Evolutionary conservation across 2,797 vertebrate genomes (phyloP), one percentile per base, ranked within the genome.

Genomic region (Clamator glandarius): DNA sequence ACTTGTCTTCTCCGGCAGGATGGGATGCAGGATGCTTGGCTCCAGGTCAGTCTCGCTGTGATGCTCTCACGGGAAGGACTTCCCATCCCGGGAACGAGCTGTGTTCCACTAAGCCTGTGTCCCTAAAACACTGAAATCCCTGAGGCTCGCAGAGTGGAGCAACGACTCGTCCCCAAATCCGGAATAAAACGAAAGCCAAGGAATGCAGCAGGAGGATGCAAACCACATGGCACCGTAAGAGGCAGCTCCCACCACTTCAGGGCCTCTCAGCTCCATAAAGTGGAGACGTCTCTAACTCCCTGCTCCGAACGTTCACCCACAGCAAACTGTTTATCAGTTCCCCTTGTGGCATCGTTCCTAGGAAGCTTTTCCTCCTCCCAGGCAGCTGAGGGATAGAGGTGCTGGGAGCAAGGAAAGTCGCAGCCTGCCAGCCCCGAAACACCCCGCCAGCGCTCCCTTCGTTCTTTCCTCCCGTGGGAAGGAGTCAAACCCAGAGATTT

Each of bases 261-360:
- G 1, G 69, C 26, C 76, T 36, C 28, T 15, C 9, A 44, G 41
- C 41, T 59, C 64, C 10, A 0, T 9, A 6, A 15, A 13, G 48
- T n/a, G 57, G 50, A 44, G 62, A 18, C 0, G 13, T 8, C 63
- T 8, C 15, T 1, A 48, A 35, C 33, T 61, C 62, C 82, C 39
- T 6, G 0, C 26, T 15, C 36, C 1, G 0, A 23, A 8, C 0
- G n/a, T n/a, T n/a, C n/a, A n/a, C n/a, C n/a, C n/a, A 11, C 12
- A 6, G 29, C 29, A 41, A 46, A 48, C 18, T 16, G 9, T 6
- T 46, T n/a, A 5, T 12, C 2, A 12, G 46, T 14, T 24, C 31
- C 6, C 29, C 24, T 21, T 8, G 11, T 2, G 58, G 39, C 20
- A 18, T 4, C 64, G 8, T 20, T 64, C 83, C 75, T 8, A 15